Evolutionary conservation across 2,888 invertebrate genomes (phyloP), one percentile per base, ranked within the genome.

Genomic region (Entomobrya multifasciata): DNA sequence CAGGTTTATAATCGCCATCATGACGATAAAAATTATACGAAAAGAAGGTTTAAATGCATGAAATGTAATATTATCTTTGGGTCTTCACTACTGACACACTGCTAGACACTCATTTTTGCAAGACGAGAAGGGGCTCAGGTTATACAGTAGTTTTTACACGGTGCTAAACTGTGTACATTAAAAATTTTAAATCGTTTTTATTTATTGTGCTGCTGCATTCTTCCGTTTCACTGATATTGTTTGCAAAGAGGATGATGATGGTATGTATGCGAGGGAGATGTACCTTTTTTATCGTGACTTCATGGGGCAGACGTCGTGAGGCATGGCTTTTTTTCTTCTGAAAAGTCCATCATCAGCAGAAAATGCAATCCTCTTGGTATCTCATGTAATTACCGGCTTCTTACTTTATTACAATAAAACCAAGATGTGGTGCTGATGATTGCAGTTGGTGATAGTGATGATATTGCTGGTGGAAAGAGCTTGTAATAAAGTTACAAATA

Each of bases 251-350:
- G n/a, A n/a, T n/a, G n/a, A n/a, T n/a, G n/a, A n/a, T n/a, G n/a
- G n/a, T n/a, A n/a, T n/a, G 36, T 8, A 6, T 52, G n/a, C 22
- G 3, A 3, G 25, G 36, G 4, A 36, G 36, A 8, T 4, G 5
- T 36, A 8, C 36, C 36, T 55, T 70, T 77, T 27, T n/a, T 77
- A 67, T 86, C 86, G 86, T 86, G 86, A 86, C 86, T 81, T 17
- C 57, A 30, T 60, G 30, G 49, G 52, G 47, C 55, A 85, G 62
- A 81, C 86, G 86, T 86, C 86, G 86, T 86, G 86, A 86, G 86
- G 81, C 86, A 81, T 80, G 86, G 81, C 76, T 86, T 86, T 82
- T 77, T 86, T 86, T 44, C n/a, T n/a, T n/a, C n/a, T n/a, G n/a
- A 74, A 76, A 67, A 76, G 81, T 67, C 76, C 82, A 76, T 80